Evolutionary conservation across 2,797 vertebrate species (phyloP).

Genomic region (Acipenser transmontanus): DNA sequence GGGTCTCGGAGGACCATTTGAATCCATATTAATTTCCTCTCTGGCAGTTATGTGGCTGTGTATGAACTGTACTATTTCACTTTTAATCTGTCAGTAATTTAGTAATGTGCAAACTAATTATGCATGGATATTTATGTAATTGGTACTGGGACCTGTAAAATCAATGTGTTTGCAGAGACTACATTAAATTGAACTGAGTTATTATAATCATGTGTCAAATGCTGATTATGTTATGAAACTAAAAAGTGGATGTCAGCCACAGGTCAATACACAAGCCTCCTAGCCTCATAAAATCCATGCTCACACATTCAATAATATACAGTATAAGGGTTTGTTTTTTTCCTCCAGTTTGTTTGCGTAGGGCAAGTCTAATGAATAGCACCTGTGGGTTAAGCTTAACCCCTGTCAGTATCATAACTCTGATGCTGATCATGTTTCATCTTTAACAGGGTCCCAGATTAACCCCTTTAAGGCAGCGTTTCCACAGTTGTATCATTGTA

Average conservation of each 20-base stretch:
- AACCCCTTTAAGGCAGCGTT: too few relatives aligned
- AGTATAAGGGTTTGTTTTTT: slow-evolving; percentile 21
- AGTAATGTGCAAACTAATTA: slow-evolving; percentile 99
- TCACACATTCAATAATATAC: slow-evolving; percentile 49
- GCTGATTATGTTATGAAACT: slow-evolving; percentile 79
- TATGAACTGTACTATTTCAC: slow-evolving; percentile 97
- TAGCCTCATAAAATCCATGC: slow-evolving; percentile 60
- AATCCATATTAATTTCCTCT: slow-evolving; percentile 99
- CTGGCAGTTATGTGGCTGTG: slow-evolving; percentile 89
- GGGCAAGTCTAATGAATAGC: slow-evolving; percentile 17
- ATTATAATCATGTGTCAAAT: slow-evolving; percentile 82
- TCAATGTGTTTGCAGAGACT: slow-evolving; percentile 90
- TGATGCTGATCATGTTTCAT: too few relatives aligned
- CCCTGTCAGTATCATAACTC: too few relatives aligned
- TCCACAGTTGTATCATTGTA: too few relatives aligned
- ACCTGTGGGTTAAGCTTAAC: too few relatives aligned
- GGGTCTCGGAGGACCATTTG: slow-evolving; percentile 89
- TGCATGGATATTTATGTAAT: slow-evolving; percentile 98
- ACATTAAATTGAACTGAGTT: slow-evolving; percentile 76
- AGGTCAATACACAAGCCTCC: slow-evolving; percentile 54
- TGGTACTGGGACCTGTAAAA: slow-evolving; percentile 88
- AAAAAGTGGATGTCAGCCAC: slow-evolving; percentile 67
- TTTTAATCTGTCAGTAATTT: slow-evolving; percentile 99
- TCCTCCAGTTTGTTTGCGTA: slow-evolving; percentile 17
- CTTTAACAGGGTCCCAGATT: too few relatives aligned